Evolutionary conservation across 2,797 vertebrate species (phyloP), one percentile per base, ranked within the genome.

Genomic region (Anguilla pacifica): DNA sequence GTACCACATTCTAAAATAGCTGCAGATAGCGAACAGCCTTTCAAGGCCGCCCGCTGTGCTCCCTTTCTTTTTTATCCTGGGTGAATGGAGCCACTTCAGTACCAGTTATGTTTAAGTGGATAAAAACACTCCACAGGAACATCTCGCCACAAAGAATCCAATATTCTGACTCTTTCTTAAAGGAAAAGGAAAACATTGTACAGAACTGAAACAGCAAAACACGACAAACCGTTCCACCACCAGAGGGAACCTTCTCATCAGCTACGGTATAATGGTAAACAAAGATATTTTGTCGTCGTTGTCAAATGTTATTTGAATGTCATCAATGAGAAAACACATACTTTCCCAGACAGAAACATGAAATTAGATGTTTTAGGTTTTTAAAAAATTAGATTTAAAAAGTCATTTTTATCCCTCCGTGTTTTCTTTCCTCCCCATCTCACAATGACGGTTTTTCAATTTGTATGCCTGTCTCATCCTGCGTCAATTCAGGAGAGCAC

Each of bases 101-200:
- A 77, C 10, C 2, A 39, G 77, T 81, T 46, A 81, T 43, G 13
- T 17, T 22, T 46, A 81, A 43, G 77, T 81, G 39, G 77, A 46
- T 46, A 43, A 81, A 43, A 46, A 15, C 39, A 46, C 39, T 81
- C 43, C 35, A 22, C 15, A 49, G 17, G 19, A 35, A 43, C 17
- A 7, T 46, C 15, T 25, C 15, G 39, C 15, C 31, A 15, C 19
- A 81, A 81, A 46, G 13, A 46, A 81, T 81, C 77, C 77, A 81
- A 43, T 46, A 81, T 81, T 79, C 74, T 79, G 74, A 79, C 35
- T 79, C 25, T 72, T 72, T 35, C n/a, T 72, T 28, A 35, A 72
- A 72, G 70, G n/a, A 31, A 31, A 77, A 15, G 13, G 6, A 7
- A 81, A 46, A 22, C 31, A 81, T 17, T 81, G 13, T 31, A 35